A percentile compares a stretch with the other conserved stretches of the same genome.
These are phyloP conservation scores for Hapalemur alaotrensis DNA, from an alignment of 2,797 vertebrate genomes.

Conservation along the genomic window DNA sequence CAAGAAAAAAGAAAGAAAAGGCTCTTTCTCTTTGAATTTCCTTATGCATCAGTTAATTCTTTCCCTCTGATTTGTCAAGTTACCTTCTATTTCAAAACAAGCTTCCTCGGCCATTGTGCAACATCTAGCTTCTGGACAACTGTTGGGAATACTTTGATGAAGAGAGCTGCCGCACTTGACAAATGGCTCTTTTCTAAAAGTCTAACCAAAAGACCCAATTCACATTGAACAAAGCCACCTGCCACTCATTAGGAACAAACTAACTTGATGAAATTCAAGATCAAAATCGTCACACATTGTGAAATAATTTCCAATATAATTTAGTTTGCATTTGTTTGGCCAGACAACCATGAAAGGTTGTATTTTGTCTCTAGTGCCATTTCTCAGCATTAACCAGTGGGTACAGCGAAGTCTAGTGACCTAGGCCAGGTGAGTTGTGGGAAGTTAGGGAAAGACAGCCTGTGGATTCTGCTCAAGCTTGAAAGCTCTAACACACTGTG, in stretches of 20 bases:
- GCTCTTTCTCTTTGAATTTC: slow-evolving; percentile 43
- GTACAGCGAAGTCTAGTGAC: neutral
- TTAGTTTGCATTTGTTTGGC: neutral
- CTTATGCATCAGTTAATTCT: neutral
- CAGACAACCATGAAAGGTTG: neutral
- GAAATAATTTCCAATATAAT: slow-evolving; percentile 40
- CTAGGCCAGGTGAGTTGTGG: neutral
- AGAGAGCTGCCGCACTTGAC: slow-evolving; percentile 52
- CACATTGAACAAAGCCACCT: slow-evolving; percentile 50
- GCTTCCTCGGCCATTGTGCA: neutral
- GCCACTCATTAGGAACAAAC: slow-evolving; percentile 43
- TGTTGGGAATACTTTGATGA: slow-evolving; percentile 44
- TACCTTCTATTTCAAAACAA: slow-evolving; percentile 33
- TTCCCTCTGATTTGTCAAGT: slow-evolving; percentile 48
- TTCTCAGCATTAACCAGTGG: neutral
- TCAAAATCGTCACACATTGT: neutral
- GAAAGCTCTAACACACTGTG: neutral
- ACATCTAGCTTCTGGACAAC: slow-evolving; percentile 35
- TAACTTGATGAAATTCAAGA: slow-evolving; percentile 14
- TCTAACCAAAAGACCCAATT: slow-evolving; percentile 41
- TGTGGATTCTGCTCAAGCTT: neutral
- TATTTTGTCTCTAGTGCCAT: neutral
- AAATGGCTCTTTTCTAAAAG: slow-evolving; percentile 36
- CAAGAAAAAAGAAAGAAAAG: slow-evolving; percentile 9
- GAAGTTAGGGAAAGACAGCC: neutral